Evolutionary conservation across 2,888 invertebrate species (phyloP), one percentile per base, ranked within the genome.

Genomic region (Chloromyia formosa): DNA sequence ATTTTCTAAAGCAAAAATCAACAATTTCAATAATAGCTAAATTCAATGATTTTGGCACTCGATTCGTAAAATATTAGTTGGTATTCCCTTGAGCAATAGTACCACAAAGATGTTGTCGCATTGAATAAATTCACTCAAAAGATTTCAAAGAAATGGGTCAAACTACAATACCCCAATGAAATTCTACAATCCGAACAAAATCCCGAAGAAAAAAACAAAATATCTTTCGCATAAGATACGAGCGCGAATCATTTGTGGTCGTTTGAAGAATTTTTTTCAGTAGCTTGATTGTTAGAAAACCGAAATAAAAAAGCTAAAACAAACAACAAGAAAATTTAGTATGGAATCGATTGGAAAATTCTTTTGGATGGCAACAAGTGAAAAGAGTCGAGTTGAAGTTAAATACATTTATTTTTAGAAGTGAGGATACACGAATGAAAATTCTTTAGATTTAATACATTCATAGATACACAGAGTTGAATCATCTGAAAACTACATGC

Each of bases 401-500:
- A 20, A 9, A 22, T 66, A 20, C 12, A 22, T 22, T 66, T 66
- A 66, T 66, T 66, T 66, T 66, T 66, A 66, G 66, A 66, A 10
- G 23, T 12, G 35, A 35, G 35, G 49, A 66, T 45, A 49, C 49
- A 45, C 49, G 7, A 66, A 14, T 22, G 66, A 45, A 66, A 9
- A 66, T 40, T 45, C 49, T 35, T 22, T 45, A 20, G 16, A 35
- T 35, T 7, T 35, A 35, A 35, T 35, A 35, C 27, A 35, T 35
- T 35, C 3, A 14, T n/a, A 4, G 5, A n/a, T n/a, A 66, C 22
- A 49, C 66, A 49, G 49, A 49, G 10, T 49, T 49, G 49, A 49
- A 12, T 20, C 22, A 16, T 40, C 20, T 45, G 16, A 16, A 45
- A 64, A 64, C n/a, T 66, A 49, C 22, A 45, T 16, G 18, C 35